A percentile compares a stretch with the other conserved stretches of the same genome.
These are phyloP conservation scores for Lasaia peninsularis DNA, from an alignment of 1,140 invertebrate genomes.

Conservation along the genomic window DNA sequence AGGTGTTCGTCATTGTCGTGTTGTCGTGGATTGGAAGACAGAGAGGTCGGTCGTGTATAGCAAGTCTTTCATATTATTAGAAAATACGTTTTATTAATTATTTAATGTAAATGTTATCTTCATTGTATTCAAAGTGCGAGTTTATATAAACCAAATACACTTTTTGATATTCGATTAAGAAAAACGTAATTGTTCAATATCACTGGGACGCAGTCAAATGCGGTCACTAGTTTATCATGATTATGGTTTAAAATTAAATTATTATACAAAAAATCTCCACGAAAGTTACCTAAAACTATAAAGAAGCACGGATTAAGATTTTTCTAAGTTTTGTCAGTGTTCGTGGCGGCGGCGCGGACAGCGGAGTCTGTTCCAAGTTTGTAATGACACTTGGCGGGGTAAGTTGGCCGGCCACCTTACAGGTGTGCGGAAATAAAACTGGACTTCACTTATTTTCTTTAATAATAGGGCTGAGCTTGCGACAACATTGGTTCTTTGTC, in stretches of 20 bases:
- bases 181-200: too few relatives aligned
- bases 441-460: slow-evolving; percentile 34
- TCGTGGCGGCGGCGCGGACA: slow-evolving; percentile 3
- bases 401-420: slow-evolving; percentile 19
- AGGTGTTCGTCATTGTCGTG: too few relatives aligned
- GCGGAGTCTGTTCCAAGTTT: slow-evolving; percentile 24
- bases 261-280: not conserved
- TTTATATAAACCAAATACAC: too few relatives aligned
- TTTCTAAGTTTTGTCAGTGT: slow-evolving; percentile 15
- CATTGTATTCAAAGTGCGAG: too few relatives aligned
- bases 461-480: slow-evolving; percentile 21
- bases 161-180: too few relatives aligned
- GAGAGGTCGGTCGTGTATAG: too few relatives aligned
- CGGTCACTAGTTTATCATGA: too few relatives aligned
- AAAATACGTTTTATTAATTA: too few relatives aligned
- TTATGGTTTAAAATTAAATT: not conserved
- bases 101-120: too few relatives aligned
- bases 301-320: not conserved
- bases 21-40: too few relatives aligned
- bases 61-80: too few relatives aligned
- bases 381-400: slow-evolving; percentile 29
- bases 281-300: not conserved
- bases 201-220: too few relatives aligned
- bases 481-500: slow-evolving; percentile 27
- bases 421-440: slow-evolving; percentile 31